Conservation (phyloP, 2,113 vertebrate genomes). For the Pterocles burchelli region DNA sequence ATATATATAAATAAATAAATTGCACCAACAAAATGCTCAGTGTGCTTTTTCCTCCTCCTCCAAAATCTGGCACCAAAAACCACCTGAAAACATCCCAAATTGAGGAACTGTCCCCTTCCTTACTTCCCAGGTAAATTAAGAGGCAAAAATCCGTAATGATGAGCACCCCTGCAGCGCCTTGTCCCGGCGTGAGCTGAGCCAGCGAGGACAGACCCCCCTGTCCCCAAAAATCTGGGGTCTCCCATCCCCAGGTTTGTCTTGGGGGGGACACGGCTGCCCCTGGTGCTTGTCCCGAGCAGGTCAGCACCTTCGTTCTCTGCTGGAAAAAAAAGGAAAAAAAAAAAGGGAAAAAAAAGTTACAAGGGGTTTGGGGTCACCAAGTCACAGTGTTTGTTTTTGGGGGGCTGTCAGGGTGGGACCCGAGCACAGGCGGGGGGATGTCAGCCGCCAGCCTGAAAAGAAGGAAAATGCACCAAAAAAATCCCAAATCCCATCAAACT, state of each 20-base stretch:
- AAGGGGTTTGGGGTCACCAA: not conserved
- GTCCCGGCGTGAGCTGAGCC: rapidly evolving
- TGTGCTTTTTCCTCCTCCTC: not conserved
- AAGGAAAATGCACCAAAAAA: not conserved
- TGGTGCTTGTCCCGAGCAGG: not conserved
- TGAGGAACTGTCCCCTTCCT: not conserved
- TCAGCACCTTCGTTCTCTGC: not conserved
- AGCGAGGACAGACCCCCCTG: not conserved
- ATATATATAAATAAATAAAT: no score
- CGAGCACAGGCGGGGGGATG: not conserved
- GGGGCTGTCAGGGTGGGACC: not conserved
- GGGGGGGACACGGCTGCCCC: no score
- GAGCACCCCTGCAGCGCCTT: not conserved
- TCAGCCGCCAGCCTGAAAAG: not conserved
- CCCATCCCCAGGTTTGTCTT: rapidly evolving
- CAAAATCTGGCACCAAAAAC: not conserved
- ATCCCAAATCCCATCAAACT: no score
- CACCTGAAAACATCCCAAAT: not conserved
- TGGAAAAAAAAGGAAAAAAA: not conserved
- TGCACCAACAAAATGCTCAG: not conserved
- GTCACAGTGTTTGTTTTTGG: rapidly evolving
- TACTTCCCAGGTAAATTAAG: not conserved
- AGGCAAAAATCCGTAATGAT: not conserved
- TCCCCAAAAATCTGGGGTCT: not conserved
- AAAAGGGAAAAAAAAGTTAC: not conserved